Evolutionary conservation across 2,113 vertebrate genomes (phyloP), one percentile per base, ranked within the genome.

Genomic region (Etheostoma cragini): DNA sequence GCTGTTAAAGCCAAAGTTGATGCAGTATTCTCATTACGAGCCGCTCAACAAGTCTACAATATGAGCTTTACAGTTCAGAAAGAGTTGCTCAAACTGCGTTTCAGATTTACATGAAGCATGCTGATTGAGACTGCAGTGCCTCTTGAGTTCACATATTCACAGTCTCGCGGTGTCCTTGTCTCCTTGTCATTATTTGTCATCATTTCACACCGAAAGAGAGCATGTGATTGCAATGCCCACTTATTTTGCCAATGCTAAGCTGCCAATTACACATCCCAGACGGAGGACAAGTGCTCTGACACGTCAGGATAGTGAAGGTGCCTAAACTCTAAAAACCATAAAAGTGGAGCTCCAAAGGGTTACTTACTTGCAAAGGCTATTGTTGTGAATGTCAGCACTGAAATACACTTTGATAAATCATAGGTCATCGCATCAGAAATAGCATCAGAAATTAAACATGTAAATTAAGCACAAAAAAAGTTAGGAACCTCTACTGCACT

Each of bases 101-200:
- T 60, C n/a, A n/a, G 38, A 13, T 86, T 83, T 74, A 72, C 84
- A 68, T 77, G 71, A 84, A 75, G 53, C 35, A 56, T 52, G 72
- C 57, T 64, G 46, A 30, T 72, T 57, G 65, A 82, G 85, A 88
- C 77, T 90, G 91, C 88, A 90, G 82, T 46, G 78, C 78, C 78
- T 84, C 58, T 82, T 70, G 45, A 81, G 46, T 78, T 85, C 84
- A 84, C 62, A 70, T 76, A 49, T 72, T 80, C 71, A 49, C 87
- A 84, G 86, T 81, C 82, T 82, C 74, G 19, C 65, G 30, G 71
- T 89, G 86, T 87, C 78, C 74, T 63, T 83, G 78, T 45, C 82
- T 86, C 71, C 78, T 67, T 87, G 78, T 81, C 81, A 72, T 80
- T 70, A 84, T 81, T 81, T 75, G 83, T 85, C 85, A 87, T 87